These are phyloP conservation scores for Molothrus ater DNA, from an alignment of 2,797 vertebrate species.

Conservation along the genomic window DNA sequence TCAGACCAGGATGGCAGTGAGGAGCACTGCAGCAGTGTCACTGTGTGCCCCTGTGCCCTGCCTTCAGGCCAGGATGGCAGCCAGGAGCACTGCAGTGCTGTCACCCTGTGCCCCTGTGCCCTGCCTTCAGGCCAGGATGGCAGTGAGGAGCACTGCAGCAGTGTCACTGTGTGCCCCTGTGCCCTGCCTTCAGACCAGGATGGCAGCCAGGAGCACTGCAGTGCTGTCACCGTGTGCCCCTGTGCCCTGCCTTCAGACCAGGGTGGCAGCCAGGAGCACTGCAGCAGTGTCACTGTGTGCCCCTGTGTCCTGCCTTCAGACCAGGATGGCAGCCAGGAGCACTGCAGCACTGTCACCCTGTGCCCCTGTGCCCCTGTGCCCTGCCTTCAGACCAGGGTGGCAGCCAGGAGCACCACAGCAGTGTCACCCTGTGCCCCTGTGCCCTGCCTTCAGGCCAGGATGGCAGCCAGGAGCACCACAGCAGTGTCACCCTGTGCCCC, in stretches of 20 bases:
- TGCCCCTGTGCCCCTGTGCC: not conserved
- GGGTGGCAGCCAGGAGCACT: no score
- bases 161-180: not conserved
- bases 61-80: no score
- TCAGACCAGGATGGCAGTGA: no score
- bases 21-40: no score
- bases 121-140: no score
- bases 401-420: no score
- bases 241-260: not conserved
- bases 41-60: not conserved
- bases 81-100: no score
- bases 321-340: no score
- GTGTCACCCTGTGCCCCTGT: not conserved
- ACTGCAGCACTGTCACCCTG: rapidly evolving
- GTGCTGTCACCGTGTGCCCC: not conserved
- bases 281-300: not conserved
- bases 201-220: no score
- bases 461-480: no score
- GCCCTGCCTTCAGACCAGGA: not conserved
- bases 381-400: not conserved
- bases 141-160: no score
- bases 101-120: no score
- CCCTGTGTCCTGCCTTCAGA: not conserved
- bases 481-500: not conserved
- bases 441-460: not conserved